These are phyloP conservation scores for Austrofundulus limnaeus DNA, from an alignment of 2,113 vertebrate genomes.

Conservation along the genomic window DNA sequence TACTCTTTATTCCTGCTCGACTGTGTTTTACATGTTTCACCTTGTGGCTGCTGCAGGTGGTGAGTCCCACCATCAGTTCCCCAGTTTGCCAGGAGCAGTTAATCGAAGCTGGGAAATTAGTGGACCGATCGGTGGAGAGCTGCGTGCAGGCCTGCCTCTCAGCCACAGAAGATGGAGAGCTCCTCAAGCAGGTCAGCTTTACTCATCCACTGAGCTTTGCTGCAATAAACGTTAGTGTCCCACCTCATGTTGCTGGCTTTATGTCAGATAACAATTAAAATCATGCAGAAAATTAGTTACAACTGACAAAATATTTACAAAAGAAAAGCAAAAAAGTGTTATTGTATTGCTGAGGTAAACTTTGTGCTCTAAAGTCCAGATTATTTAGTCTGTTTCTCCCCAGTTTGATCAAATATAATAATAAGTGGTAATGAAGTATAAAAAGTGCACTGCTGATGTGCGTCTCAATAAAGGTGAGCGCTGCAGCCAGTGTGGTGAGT, in stretches of 20 bases:
- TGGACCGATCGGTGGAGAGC: conserved; percentile 96
- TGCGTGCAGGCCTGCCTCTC: conserved; percentile 94
- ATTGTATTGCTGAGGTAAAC: background rate
- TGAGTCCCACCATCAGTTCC: conserved; percentile 97
- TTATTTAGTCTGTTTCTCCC: background rate
- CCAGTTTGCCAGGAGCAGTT: conserved; percentile 97
- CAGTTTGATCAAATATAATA: conserved; percentile 8
- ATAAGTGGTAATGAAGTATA: background rate
- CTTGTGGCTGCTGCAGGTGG: conserved; percentile 80
- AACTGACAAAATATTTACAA: no score
- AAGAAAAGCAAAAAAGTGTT: no score
- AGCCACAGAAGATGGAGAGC: conserved; percentile 87
- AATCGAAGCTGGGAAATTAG: conserved; percentile 93
- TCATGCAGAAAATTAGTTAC: no score
- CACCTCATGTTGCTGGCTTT: no score
- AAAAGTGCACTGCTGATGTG: conserved; percentile 1
- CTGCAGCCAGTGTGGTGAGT: conserved; percentile 88
- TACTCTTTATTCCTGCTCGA: background rate
- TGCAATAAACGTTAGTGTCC: background rate
- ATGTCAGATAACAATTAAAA: no score
- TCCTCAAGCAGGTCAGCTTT: conserved; percentile 89
- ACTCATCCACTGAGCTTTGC: background rate
- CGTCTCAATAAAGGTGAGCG: conserved; percentile 70
- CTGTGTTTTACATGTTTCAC: background rate
- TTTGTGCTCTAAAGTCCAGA: background rate